These are phyloP conservation scores for Bergia puertoricense DNA, from an alignment of 92 coral and sea anemone genomes.

Conservation along the genomic window DNA sequence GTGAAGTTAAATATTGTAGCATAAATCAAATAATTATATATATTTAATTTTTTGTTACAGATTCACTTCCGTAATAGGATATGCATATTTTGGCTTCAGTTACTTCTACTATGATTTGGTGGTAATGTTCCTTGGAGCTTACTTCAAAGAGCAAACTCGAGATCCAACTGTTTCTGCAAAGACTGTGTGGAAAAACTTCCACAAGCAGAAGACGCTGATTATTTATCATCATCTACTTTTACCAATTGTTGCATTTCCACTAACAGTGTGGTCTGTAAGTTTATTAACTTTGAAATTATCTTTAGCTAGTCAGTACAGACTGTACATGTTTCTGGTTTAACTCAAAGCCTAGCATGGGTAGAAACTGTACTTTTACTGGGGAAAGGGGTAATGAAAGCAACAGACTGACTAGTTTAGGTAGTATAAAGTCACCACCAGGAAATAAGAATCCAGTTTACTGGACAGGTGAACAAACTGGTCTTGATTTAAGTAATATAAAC, in stretches of 20 bases:
- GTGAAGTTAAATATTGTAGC: no score
- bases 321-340: no score
- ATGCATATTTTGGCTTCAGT: constrained; percentile 88
- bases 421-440: no score
- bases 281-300: background rate
- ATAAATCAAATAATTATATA: background rate
- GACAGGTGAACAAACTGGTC: no score
- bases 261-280: constrained; percentile 82
- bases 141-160: constrained; percentile 66
- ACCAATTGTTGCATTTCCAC: constrained; percentile 87
- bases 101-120: constrained; percentile 94
- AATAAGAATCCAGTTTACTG: no score
- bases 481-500: no score
- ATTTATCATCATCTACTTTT: constrained; percentile 84
- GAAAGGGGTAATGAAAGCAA: no score
- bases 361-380: no score
- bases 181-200: constrained; percentile 72
- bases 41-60: constrained; percentile 46
- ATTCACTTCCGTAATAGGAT: constrained; percentile 64
- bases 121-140: constrained; percentile 91
- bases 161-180: constrained; percentile 51
- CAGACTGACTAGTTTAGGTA: no score
- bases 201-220: constrained; percentile 73
- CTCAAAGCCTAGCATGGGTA: no score
- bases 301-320: no score